Conservation (phyloP, 2,797 vertebrate genomes). For the Steatocranus sp. region DNA sequence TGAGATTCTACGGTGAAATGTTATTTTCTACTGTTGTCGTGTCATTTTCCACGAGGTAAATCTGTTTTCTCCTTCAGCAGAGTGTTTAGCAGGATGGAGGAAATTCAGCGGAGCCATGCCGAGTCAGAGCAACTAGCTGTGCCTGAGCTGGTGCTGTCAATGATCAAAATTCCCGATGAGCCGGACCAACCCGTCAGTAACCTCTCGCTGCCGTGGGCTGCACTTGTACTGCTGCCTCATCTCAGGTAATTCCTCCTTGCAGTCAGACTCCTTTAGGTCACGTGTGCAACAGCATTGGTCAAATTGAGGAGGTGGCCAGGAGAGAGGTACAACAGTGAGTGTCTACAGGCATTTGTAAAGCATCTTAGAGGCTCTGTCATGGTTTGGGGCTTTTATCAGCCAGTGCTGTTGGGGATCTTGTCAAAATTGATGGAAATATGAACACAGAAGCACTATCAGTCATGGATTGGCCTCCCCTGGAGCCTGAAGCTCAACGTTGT, state of each 20-base stretch:
- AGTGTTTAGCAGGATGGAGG: not conserved
- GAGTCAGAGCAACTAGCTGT: slow-evolving; percentile 53
- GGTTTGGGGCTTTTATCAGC: not conserved
- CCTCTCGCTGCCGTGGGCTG: slow-evolving; percentile 86
- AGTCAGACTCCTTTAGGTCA: rapidly evolving
- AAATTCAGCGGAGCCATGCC: not conserved
- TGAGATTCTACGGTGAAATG: slow-evolving; percentile 47
- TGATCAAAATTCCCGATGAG: slow-evolving; percentile 69
- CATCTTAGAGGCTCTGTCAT: not conserved
- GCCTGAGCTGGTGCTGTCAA: slow-evolving; percentile 81
- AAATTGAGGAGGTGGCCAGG: not conserved
- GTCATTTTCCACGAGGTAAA: not conserved
- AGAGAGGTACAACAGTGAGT: not conserved
- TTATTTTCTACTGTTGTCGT: not conserved
- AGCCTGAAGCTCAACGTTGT: not conserved
- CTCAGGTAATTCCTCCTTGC: slow-evolving; percentile 75
- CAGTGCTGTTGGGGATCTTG: not conserved
- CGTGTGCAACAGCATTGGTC: rapidly evolving
- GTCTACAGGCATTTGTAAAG: not conserved
- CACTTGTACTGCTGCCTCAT: slow-evolving; percentile 90
- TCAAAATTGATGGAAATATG: not conserved
- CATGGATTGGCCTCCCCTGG: not conserved
- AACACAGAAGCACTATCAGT: not conserved
- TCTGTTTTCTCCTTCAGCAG: not conserved
- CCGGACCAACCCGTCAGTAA: slow-evolving; percentile 53